phyloP scores from a whole-genome alignment of 1,140 invertebrate species.

The Hydropsyche tenuis region DNA sequence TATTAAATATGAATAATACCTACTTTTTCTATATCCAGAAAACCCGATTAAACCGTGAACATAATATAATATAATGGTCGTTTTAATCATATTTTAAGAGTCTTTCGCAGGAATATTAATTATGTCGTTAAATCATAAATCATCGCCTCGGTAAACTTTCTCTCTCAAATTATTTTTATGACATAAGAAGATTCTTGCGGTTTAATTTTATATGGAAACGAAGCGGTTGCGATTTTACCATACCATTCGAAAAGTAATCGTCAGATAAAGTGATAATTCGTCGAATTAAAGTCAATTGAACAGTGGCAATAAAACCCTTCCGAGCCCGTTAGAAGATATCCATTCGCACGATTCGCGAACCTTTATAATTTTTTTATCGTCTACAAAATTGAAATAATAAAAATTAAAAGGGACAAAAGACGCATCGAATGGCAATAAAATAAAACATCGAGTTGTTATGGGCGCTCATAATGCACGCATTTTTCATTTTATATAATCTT shows the following conservation, averaged over 20 bases:
- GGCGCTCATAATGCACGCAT: not conserved
- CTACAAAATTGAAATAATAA: not conserved
- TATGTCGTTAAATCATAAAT: constrained; percentile 17
- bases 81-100: constrained; percentile 7
- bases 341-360: too few species aligned
- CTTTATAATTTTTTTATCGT: too few species aligned
- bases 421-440: constrained; percentile 1
- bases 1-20: too few species aligned
- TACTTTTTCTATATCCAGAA: too few species aligned
- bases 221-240: not conserved
- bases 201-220: not conserved
- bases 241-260: too few species aligned
- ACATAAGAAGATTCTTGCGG: not conserved
- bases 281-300: not conserved
- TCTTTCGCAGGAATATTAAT: not conserved
- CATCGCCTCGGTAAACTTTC: not conserved
- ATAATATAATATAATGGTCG: not conserved
- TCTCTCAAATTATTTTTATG: not conserved
- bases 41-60: not conserved
- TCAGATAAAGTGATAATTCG: too few species aligned
- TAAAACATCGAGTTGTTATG: not conserved
- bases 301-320: constrained; percentile 8
- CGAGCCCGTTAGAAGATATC: too few species aligned
- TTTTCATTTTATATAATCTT: not conserved
- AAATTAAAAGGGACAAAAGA: constrained; percentile 20